Percentiles rank a stretch among this genome's conserved stretches.
Conservation (phyloP, 37 sponge, comb jelly and placozoan species). For the Oopsacas minuta region DNA sequence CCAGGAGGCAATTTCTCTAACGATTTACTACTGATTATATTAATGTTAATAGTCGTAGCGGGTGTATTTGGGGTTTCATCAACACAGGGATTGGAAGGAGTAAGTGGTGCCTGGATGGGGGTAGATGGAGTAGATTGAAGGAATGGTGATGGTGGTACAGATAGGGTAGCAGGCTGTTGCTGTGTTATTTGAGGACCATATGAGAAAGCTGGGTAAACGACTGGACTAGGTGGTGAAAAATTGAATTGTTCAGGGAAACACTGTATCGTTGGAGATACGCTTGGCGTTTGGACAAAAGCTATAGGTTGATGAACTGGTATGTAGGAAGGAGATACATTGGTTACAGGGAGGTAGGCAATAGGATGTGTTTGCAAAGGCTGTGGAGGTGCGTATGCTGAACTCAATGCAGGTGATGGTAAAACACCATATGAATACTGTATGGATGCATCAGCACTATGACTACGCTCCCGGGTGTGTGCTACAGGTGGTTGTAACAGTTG, state of each 20-base stretch:
- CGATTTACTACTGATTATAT: background rate
- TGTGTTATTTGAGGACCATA: background rate
- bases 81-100: background rate
- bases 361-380: background rate
- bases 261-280: background rate
- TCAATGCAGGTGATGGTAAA: background rate
- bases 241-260: background rate
- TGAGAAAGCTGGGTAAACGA: background rate
- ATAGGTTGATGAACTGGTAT: background rate
- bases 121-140: background rate
- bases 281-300: background rate
- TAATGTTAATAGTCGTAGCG: background rate
- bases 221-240: background rate
- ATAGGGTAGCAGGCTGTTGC: background rate
- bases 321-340: background rate
- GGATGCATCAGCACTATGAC: background rate
- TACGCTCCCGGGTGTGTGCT: background rate
- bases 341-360: background rate
- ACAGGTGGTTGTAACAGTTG: background rate
- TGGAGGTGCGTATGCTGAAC: no score
- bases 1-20: background rate
- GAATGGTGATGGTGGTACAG: background rate
- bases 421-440: background rate
- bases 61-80: background rate
- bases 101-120: background rate